Evolutionary conservation across 2,113 vertebrate species (phyloP), one percentile per base, ranked within the genome.

Genomic region (Python bivittatus): DNA sequence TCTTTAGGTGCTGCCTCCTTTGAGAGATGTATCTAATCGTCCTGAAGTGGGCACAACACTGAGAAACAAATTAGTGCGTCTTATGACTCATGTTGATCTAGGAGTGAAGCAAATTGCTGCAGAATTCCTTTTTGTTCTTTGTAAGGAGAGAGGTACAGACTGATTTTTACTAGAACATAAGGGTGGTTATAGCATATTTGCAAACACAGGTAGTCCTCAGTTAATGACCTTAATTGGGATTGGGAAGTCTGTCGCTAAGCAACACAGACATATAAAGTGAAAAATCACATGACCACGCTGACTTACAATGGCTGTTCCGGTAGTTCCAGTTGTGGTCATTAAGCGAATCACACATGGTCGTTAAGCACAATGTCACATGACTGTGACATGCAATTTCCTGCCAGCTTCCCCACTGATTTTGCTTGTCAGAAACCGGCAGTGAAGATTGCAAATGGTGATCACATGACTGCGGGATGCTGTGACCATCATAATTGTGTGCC

Each of bases 51-150:
- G 99, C 94, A 98, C 97, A 91, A 98, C 99, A 7, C 96, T 98
- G 94, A 98, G 99, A 84, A 99, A 99, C 97, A 99, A 99, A 96
- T 96, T 99, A 87, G 99, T 99, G 91, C 99, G 99, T 86, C 98
- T 99, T 48, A 99, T 99, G 99, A 99, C 99, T 7, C 99, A 99
- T 0, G 98, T 99, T 13, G 99, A 99, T 96, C 98, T 99, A 94
- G 99, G 98, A 27, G 99, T 99, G 93, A 99, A 99, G 97, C 99
- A 99, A 95, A 98, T 98, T 48, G 98, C 99, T 90, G 99, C 99
- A 84, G 99, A 99, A 97, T 99, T 99, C 94, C 98, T 99, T 86
- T 99, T 99, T 58, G 99, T 99, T 68, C 98, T 99, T 93, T 99
- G 99, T 97, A 99, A 99, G 97, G 99, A 99, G 94, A 98, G 98